Evolutionary conservation across 1,140 invertebrate genomes (phyloP), one percentile per base, ranked within the genome.

Genomic region (Protaetia brevitarsis): DNA sequence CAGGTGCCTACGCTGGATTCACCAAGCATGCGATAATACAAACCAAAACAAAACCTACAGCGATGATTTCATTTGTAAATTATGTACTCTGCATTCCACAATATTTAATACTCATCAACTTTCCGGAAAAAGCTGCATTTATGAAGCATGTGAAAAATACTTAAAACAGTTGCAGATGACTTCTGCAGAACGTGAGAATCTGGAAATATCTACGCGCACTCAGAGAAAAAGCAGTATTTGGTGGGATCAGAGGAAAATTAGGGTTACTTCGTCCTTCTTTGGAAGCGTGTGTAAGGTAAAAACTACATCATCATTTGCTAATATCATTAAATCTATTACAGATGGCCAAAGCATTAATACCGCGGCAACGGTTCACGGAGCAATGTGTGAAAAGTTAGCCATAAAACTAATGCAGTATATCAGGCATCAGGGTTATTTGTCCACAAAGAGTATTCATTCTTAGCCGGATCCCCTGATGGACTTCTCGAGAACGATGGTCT

Each of bases 371-470:
- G 13, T 16, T 41, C 37, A 41, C 11, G 37, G 37, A 16, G 7
- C 37, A 11, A 41, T 11, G 13, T 41, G 37, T 19, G 37, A 41
- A 41, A 41, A 41, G 37, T 41, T 41, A 41, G 37, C 37, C 26
- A 30, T 7, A 30, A 34, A 29, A 11, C 8, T 8, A 19, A 19
- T 60, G 27, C 28, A 31, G 11, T 31, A n/a, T 61, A n/a, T 29
- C 59, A 31, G 1, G n/a, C 37, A 41, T n/a, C 37, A 41, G n/a
- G 37, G 37, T 41, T 41, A 41, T 41, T 41, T 41, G 37, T 41
- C 21, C 37, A 41, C n/a, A 41, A n/a, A 41, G 37, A 41, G 6
- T 41, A 41, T n/a, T 2, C 11, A 34, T 34, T 21, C 1, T 34
- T 29, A 21, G 27, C 2, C n/a, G n/a, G n/a, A n/a, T n/a, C 57